Percentiles rank a stretch among this genome's conserved stretches.
phyloP scores from a whole-genome alignment of 1,140 invertebrate genomes.

The Drosophila busckii region DNA sequence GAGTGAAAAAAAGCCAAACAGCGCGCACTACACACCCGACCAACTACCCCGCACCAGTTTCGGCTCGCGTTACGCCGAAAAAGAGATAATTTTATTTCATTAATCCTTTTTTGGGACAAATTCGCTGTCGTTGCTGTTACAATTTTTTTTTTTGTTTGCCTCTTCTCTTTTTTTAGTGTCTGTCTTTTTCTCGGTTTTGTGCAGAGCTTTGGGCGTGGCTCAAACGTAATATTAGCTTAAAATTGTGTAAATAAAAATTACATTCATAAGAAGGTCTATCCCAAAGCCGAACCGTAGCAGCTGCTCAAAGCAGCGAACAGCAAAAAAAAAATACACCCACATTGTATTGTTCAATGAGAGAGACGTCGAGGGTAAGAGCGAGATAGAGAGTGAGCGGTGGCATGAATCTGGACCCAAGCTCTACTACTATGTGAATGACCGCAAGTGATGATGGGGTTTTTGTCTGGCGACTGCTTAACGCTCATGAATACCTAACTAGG shows the following conservation, averaged over 20 bases:
- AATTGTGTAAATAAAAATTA: conserved; percentile 78
- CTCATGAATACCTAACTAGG: conserved; percentile 27
- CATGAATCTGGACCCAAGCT: no score
- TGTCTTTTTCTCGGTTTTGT: conserved; percentile 14
- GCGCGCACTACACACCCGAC: conserved; percentile 18
- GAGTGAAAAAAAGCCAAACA: not conserved
- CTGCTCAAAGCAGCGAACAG: conserved; percentile 20
- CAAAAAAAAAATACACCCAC: no score
- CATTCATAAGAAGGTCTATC: conserved; percentile 68
- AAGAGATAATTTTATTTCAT: conserved; percentile 78
- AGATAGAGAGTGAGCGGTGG: no score
- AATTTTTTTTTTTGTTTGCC: conserved; percentile 16
- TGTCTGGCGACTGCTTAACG: conserved; percentile 31
- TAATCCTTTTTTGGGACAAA: conserved; percentile 77
- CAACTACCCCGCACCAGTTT: not conserved
- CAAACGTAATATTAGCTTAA: conserved; percentile 75
- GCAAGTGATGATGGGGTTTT: conserved; percentile 47
- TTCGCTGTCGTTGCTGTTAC: conserved; percentile 35
- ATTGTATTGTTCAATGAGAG: no score
- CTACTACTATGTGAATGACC: conserved; percentile 41
- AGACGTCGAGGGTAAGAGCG: no score
- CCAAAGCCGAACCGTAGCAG: conserved; percentile 41
- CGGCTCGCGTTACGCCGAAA: conserved; percentile 64
- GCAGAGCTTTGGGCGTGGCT: conserved; percentile 64
- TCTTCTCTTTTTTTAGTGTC: conserved; percentile 12